A percentile compares a stretch with the other conserved stretches of the same genome.
Conservation (phyloP, 2,888 invertebrate species). For the Pogonocherus hispidulus region DNA sequence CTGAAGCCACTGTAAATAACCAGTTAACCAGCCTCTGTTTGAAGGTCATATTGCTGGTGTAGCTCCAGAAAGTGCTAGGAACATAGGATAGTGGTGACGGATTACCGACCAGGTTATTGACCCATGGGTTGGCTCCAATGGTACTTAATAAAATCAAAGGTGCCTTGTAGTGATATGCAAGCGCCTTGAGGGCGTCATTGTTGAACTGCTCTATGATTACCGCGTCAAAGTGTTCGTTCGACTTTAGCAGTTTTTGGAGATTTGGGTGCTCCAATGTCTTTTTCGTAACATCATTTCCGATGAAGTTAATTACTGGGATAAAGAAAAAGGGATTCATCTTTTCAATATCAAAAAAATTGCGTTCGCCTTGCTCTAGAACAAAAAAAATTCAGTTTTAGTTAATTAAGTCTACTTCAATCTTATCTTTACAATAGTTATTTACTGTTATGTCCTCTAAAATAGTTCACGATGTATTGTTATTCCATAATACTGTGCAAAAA, state of each 20-base stretch:
- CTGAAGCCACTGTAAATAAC: conserved; percentile 49
- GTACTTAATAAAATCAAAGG: conserved; percentile 67
- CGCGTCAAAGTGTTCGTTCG: conserved; percentile 63
- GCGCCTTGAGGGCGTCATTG: conserved; percentile 67
- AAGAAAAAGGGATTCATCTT: no score
- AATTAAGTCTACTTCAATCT: no score
- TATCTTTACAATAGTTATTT: no score
- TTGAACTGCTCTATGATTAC: conserved; percentile 68
- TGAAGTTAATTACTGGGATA: conserved; percentile 65
- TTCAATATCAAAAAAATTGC: no score
- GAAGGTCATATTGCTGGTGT: conserved; percentile 69
- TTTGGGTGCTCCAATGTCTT: conserved; percentile 60
- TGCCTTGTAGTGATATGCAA: conserved; percentile 62
- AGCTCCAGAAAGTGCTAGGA: conserved; percentile 56
- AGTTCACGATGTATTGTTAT: no score
- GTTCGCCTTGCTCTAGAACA: no score
- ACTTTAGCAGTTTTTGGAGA: conserved; percentile 59
- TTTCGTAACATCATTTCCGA: not conserved
- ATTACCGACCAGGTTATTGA: conserved; percentile 46
- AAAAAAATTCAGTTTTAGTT: no score
- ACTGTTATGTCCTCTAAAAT: no score
- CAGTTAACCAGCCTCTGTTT: conserved; percentile 71
- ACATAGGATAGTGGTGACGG: conserved; percentile 23
- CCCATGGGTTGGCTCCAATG: conserved; percentile 66
- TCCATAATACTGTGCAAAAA: no score